phyloP scores from a whole-genome alignment of 2,888 invertebrate species.

The Spodoptera exigua region DNA sequence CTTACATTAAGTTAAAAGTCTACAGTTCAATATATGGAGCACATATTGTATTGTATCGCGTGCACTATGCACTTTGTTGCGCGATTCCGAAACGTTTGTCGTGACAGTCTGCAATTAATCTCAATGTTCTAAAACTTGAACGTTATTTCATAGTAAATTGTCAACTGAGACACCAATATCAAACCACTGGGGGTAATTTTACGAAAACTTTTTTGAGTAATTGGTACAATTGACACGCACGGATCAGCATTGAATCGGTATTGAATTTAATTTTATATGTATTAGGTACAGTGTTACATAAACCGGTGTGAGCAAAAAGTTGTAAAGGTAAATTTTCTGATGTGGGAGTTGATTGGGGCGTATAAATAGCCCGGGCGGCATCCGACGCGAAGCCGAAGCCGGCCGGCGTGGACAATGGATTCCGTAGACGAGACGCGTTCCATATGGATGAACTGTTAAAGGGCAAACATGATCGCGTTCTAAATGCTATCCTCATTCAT shows the following conservation, averaged over 20 bases:
- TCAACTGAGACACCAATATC: slow-evolving; percentile 58
- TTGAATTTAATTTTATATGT: slow-evolving; percentile 4
- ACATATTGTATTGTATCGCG: slow-evolving; percentile 54
- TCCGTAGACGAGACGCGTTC: slow-evolving; percentile 85
- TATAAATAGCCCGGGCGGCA: slow-evolving; percentile 83
- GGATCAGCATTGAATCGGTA: slow-evolving; percentile 6
- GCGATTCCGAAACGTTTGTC: slow-evolving; percentile 59
- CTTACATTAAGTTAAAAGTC: slow-evolving; percentile 20
- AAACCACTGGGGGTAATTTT: slow-evolving; percentile 38
- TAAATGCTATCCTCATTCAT: slow-evolving; percentile 62
- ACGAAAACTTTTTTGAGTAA: slow-evolving; percentile 28
- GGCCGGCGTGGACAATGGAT: slow-evolving; percentile 84
- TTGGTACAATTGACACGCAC: slow-evolving; percentile 38
- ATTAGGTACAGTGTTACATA: slow-evolving; percentile 58
- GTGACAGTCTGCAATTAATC: slow-evolving; percentile 70
- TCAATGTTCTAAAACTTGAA: slow-evolving; percentile 63
- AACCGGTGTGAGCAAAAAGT: slow-evolving; percentile 58
- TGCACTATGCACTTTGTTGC: slow-evolving; percentile 55
- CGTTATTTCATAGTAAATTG: slow-evolving; percentile 62
- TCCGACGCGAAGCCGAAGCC: slow-evolving; percentile 61
- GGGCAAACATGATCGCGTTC: slow-evolving; percentile 74
- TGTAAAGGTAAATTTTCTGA: slow-evolving; percentile 70
- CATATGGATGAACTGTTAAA: slow-evolving; percentile 86
- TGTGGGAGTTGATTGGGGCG: slow-evolving; percentile 75
- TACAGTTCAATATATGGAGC: slow-evolving; percentile 52